Base-by-base conservation (phyloP, 2,888 invertebrate species). In the Nymphalis urticae region DNA sequence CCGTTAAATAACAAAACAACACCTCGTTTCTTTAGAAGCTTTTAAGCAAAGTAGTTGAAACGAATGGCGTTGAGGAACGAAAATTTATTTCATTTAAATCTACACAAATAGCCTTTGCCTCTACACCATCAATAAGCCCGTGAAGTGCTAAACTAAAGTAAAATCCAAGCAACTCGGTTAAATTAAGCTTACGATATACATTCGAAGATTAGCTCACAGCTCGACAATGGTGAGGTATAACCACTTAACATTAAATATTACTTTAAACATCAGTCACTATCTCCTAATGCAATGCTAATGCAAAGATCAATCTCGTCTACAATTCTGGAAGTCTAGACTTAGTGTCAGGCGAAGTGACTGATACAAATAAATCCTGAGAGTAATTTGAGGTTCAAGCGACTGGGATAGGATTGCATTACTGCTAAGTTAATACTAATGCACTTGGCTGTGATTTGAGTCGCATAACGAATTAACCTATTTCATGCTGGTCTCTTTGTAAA, bases 241-340 rank as follows among this genome's bases (percentile, higher is more conserved):
- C 51, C 59, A 60, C 48, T 58, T 36, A 53, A 27, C 27, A 51
- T 65, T 61, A 62, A 50, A 65, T 65, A 47, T 61, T 16, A 36
- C 59, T 62, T 48, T 54, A 32, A 48, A 61, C 48, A 61, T 61
- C 48, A 61, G 9, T 51, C 61, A 48, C 69, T 70, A 64, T 72
- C 70, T 72, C 68, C 69, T 72, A 71, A 71, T 70, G 72, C 72
- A 81, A 86, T 85, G 85, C 81, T 83, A 86, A 85, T 87, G 79
- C 77, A 71, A 72, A 80, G 82, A 85, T 87, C 87, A 83, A 86
- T 87, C 85, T 84, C 79, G 72, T 64, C 72, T 71, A 79, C 80
- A 76, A 76, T 77, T 72, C 71, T 71, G 69, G 66, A 65, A 74
- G 75, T 73, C 76, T 77, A 76, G 77, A 77, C 75, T 76, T 73